These are phyloP conservation scores for Oedothorax gibbosus DNA, from an alignment of 1,140 invertebrate genomes.

Conservation along the genomic window DNA sequence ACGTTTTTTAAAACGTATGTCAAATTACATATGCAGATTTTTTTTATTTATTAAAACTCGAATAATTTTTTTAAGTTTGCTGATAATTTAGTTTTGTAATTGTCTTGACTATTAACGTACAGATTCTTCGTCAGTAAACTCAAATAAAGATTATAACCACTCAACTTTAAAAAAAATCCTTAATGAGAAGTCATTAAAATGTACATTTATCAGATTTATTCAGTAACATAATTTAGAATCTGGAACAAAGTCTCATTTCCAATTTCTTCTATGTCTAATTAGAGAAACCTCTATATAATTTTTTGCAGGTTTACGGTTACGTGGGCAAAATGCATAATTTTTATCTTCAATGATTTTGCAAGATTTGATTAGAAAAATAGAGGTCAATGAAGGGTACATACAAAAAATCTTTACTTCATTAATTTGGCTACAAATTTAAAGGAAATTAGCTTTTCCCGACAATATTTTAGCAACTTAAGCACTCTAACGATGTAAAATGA, in stretches of 20 bases:
- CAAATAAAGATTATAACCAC: not conserved
- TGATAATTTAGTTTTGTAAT: constrained; percentile 11
- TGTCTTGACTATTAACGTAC: not conserved
- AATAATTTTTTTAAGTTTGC: not conserved
- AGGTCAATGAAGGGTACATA: not conserved
- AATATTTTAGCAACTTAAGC: too few species aligned
- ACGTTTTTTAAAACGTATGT: too few species aligned
- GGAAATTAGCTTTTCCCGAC: not conserved
- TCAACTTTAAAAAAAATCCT: constrained; percentile 15
- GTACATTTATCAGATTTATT: constrained; percentile 26
- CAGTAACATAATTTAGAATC: constrained; percentile 16
- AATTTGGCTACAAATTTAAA: not conserved
- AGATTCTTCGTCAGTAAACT: not conserved
- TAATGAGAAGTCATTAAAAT: constrained; percentile 14
- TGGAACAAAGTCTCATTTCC: not conserved
- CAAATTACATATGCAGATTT: too few species aligned
- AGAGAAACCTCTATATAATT: not conserved
- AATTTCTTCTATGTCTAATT: constrained; percentile 5
- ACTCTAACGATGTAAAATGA: too few species aligned
- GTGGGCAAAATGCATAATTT: not conserved
- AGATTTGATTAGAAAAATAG: constrained; percentile 23
- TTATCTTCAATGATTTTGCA: constrained; percentile 2
- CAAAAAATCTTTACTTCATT: constrained; percentile 25
- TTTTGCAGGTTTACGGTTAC: not conserved
- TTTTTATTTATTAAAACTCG: not conserved